Evolutionary conservation across 1,140 invertebrate species (phyloP), one percentile per base, ranked within the genome.

Genomic region (Sarcophaga peregrina): DNA sequence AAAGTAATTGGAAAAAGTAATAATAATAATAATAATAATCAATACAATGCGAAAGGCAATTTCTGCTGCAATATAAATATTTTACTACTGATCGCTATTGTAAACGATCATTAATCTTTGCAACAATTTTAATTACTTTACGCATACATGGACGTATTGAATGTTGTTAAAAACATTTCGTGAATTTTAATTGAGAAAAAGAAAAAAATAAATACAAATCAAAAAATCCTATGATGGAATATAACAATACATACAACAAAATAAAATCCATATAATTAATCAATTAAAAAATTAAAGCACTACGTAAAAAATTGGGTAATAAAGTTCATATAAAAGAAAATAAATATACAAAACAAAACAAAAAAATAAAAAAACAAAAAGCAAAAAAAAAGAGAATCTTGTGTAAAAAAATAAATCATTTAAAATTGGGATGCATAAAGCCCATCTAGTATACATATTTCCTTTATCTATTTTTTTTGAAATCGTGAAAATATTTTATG

Each of bases 111-210:
- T 58, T 58, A 58, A 58, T 58, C 54, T 13, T 58, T 58, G 7
- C 15, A 58, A 58, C 54, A 58, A 58, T 58, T 58, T 58, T 58
- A 58, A 58, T 58, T 58, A 58, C 54, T 7, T 58, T 58, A 37
- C 54, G 7, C 54, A 58, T 37, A 37, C 25, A 37, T 37, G 1
- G 25, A 1, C 25, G 25, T 37, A 37, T 37, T 37, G 25, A 37
- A 37, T 37, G 25, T 37, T 1, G 25, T 37, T n/a, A n/a, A n/a
- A n/a, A n/a, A n/a, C n/a, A n/a, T n/a, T n/a, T n/a, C n/a, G n/a
- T n/a, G n/a, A n/a, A 37, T 37, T 37, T 37, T 37, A 37, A 37
- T 37, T 37, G 4, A 37, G 4, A 37, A 37, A 37, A 37, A n/a
- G 54, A 15, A n/a, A n/a, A 58, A 7, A 58, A n/a, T 58, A n/a